Evolutionary conservation across 2,113 vertebrate genomes (phyloP).

Genomic region (Callipepla californica): DNA sequence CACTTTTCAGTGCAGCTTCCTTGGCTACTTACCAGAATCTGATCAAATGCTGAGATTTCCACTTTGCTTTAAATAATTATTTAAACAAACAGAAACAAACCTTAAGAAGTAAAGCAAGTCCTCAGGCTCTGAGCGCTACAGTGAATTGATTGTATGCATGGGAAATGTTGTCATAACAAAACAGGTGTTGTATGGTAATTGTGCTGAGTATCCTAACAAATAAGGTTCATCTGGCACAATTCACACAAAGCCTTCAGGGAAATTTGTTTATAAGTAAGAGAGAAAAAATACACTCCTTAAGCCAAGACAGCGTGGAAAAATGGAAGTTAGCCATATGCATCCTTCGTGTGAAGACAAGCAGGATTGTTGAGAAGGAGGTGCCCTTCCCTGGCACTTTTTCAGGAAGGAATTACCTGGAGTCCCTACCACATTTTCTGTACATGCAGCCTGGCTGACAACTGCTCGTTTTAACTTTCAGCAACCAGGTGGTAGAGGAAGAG

Average conservation of each 20-base stretch:
- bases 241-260: background rate
- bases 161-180: constrained; percentile 35
- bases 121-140: background rate
- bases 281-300: constrained; percentile 15
- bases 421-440: background rate
- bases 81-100: constrained; percentile 37
- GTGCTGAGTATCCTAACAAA: constrained; percentile 33
- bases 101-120: background rate
- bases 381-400: background rate
- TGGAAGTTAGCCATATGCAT: background rate
- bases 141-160: background rate
- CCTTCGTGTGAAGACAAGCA: background rate
- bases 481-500: background rate
- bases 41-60: background rate
- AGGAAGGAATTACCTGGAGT: background rate
- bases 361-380: background rate
- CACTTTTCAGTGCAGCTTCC: background rate
- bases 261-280: background rate
- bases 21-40: background rate
- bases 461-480: background rate
- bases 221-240: constrained; percentile 17
- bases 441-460: background rate
- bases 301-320: background rate
- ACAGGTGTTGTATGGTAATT: constrained; percentile 24
- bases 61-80: background rate